phyloP scores from a whole-genome alignment of 2,797 vertebrate genomes.

The Betta splendens region DNA sequence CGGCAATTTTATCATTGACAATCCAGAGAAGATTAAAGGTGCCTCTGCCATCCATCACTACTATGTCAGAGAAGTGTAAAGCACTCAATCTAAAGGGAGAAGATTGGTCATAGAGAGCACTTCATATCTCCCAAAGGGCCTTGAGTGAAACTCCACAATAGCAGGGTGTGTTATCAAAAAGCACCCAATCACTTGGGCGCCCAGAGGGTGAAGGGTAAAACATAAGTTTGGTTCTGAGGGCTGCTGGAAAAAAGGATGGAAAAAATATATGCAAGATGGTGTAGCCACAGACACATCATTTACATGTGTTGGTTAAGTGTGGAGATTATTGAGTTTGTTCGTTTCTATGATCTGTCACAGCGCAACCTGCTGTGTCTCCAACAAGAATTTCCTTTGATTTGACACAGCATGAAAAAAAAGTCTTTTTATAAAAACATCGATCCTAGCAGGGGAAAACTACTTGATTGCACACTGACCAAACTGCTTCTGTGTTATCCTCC shows the following conservation, averaged over 20 bases:
- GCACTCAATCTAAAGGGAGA: conserved; percentile 64
- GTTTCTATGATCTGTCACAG: background rate
- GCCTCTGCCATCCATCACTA: conserved; percentile 69
- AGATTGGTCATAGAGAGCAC: conserved; percentile 65
- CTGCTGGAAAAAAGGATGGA: conserved; percentile 5
- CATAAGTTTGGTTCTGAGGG: conserved; percentile 25
- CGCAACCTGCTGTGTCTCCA: conserved; percentile 1
- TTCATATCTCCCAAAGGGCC: conserved; percentile 58
- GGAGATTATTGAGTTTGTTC: background rate
- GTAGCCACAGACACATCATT: conserved; percentile 14
- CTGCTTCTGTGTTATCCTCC: conserved; percentile 28
- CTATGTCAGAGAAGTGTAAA: conserved; percentile 63
- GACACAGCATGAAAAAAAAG: background rate
- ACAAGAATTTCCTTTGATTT: background rate
- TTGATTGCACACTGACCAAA: background rate
- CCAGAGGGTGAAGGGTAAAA: conserved; percentile 36
- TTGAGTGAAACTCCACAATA: conserved; percentile 69
- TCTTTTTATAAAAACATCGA: background rate
- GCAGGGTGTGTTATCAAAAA: conserved; percentile 57
- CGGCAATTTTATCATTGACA: conserved; percentile 97
- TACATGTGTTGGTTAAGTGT: no score
- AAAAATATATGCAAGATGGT: conserved; percentile 27
- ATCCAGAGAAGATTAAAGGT: conserved; percentile 96
- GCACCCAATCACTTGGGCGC: conserved; percentile 54
- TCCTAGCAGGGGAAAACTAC: background rate